Evolutionary conservation across 2,888 invertebrate species (phyloP).

Genomic region (Nomada hirtipes): DNA sequence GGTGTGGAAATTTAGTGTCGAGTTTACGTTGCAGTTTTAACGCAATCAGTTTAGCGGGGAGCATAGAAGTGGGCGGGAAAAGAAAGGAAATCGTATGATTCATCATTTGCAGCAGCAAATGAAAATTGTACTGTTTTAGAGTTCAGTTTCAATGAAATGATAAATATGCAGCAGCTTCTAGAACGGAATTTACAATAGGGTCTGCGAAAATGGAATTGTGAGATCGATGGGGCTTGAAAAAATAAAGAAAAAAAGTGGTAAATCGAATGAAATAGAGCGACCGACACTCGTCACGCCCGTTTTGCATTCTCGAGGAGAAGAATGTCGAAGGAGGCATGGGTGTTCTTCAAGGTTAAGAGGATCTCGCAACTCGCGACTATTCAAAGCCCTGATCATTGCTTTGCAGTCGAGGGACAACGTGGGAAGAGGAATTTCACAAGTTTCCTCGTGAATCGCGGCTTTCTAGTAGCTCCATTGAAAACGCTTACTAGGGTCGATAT

Average conservation of each 20-base stretch:
- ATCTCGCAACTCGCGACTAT: constrained; percentile 51
- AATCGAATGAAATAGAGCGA: background rate
- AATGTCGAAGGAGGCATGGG: constrained; percentile 56
- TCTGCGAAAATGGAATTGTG: background rate
- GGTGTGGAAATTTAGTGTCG: constrained; percentile 1
- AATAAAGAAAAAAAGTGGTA: constrained; percentile 3
- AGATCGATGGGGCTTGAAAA: background rate
- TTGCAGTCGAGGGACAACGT: constrained; percentile 59
- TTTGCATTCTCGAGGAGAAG: constrained; percentile 34
- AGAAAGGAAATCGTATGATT: constrained; percentile 18
- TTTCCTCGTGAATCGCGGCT: constrained; percentile 11
- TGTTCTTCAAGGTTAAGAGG: constrained; percentile 64
- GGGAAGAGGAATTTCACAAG: constrained; percentile 59
- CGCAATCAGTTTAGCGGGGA: constrained; percentile 18
- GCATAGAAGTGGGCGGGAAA: constrained; percentile 20
- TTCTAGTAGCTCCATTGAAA: background rate
- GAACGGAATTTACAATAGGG: background rate
- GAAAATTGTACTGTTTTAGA: constrained; percentile 1
- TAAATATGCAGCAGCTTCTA: no score
- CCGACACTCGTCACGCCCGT: constrained; percentile 5
- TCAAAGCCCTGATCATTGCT: constrained; percentile 43
- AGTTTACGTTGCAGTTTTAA: background rate
- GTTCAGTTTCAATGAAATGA: background rate
- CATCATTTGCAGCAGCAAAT: background rate
- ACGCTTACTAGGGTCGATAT: background rate